Evolutionary conservation across 2,113 vertebrate genomes (phyloP).

Genomic region (Monarcha castaneiventris): DNA sequence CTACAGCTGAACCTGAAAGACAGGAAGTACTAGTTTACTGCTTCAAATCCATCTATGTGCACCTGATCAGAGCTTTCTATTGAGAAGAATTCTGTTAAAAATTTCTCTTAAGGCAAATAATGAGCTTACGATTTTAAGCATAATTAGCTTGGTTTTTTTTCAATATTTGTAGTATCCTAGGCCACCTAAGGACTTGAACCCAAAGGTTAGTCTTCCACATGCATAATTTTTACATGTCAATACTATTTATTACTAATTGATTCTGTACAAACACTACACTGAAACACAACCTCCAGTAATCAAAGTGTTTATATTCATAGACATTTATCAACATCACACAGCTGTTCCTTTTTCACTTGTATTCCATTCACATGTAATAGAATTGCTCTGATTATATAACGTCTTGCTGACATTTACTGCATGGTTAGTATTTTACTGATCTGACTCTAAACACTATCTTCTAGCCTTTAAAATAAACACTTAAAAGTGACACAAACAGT

Average conservation of each 20-base stretch:
- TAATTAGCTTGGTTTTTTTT: background rate
- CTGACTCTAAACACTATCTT: background rate
- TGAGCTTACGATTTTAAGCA: background rate
- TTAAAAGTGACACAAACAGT: background rate
- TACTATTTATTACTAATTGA: background rate
- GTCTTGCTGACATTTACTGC: background rate
- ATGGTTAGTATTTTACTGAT: background rate
- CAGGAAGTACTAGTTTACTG: background rate
- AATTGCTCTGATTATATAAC: background rate
- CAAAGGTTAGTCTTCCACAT: background rate
- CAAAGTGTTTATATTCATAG: background rate
- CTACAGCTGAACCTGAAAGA: fast-evolving
- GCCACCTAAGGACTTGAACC: background rate
- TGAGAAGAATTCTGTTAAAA: background rate
- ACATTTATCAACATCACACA: background rate
- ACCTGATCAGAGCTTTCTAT: background rate
- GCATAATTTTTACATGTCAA: background rate
- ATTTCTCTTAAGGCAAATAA: background rate
- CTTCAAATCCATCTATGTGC: background rate
- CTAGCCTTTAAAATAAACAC: background rate
- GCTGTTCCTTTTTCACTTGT: background rate
- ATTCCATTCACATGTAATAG: background rate
- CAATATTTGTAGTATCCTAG: background rate
- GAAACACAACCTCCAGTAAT: background rate
- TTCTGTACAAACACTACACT: background rate